These are phyloP conservation scores for Phylloscopus trochiloides DNA, from an alignment of 2,113 vertebrate genomes.

Conservation along the genomic window DNA sequence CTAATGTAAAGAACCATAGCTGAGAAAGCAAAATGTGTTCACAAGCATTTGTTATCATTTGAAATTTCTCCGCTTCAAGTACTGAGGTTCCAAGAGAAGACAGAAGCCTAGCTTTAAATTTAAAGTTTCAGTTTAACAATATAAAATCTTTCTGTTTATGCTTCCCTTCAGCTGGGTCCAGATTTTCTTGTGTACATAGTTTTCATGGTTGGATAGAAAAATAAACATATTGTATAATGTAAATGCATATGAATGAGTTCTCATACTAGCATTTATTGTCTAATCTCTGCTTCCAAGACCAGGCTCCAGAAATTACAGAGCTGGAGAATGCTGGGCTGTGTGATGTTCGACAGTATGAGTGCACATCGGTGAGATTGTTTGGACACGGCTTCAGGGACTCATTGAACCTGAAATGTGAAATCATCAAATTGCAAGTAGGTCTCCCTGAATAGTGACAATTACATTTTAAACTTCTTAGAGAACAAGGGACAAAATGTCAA, in stretches of 20 bases:
- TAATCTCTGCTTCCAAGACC: constrained; percentile 73
- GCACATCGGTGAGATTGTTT: constrained; percentile 76
- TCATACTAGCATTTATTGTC: background rate
- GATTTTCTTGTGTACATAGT: background rate
- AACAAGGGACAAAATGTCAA: background rate
- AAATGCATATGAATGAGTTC: background rate
- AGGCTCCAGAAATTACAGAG: constrained; percentile 83
- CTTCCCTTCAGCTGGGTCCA: background rate
- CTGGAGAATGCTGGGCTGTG: constrained; percentile 84
- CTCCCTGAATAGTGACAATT: background rate
- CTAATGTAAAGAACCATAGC: background rate
- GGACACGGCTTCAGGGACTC: constrained; percentile 84
- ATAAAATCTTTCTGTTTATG: background rate
- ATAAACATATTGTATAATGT: background rate
- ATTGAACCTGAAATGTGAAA: constrained; percentile 84
- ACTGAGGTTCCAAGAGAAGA: background rate
- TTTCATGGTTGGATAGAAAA: background rate
- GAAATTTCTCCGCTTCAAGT: background rate
- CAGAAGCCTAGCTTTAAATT: background rate
- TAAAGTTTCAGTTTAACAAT: background rate
- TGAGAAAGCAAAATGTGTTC: background rate
- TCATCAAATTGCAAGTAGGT: constrained; percentile 85
- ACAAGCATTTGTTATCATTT: background rate
- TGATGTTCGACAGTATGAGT: constrained; percentile 77
- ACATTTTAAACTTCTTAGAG: background rate